Conservation (phyloP, 2,113 vertebrate species). For the Saimiri boliviensis region DNA sequence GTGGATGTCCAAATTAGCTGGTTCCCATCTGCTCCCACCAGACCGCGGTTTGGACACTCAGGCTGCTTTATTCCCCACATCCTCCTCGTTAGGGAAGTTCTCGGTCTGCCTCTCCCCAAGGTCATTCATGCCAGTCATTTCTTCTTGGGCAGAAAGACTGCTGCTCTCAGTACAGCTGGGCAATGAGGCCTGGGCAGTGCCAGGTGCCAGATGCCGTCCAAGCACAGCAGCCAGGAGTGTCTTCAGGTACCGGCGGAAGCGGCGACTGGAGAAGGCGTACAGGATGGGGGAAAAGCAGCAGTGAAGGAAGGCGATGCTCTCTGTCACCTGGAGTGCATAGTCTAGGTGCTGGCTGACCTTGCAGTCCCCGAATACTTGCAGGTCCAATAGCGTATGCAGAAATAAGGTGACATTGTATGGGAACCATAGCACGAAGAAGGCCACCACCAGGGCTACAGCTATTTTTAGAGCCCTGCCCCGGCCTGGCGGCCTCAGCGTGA, state of each 20-base stretch:
- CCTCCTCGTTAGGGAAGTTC: neutral
- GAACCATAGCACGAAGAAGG: slow-evolving; percentile 87
- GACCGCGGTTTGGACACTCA: neutral
- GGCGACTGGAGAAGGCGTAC: slow-evolving; percentile 82
- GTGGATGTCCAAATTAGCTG: neutral
- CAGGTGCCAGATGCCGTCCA: neutral
- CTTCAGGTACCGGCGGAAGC: slow-evolving; percentile 75
- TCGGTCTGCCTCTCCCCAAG: neutral
- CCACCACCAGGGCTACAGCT: slow-evolving; percentile 73
- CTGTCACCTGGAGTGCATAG: slow-evolving; percentile 84
- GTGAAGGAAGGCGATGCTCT: slow-evolving; percentile 86
- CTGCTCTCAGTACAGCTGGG: slow-evolving; percentile 62
- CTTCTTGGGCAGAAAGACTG: slow-evolving; percentile 42
- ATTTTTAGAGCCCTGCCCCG: slow-evolving; percentile 74
- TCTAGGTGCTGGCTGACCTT: slow-evolving; percentile 79
- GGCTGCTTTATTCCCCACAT: rapidly evolving
- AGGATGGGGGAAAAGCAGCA: slow-evolving; percentile 85
- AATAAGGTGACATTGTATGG: slow-evolving; percentile 85
- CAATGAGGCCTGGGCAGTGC: slow-evolving; percentile 32
- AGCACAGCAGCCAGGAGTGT: slow-evolving; percentile 50
- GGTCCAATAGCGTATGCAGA: slow-evolving; percentile 83
- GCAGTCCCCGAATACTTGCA: slow-evolving; percentile 80
- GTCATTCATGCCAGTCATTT: slow-evolving; percentile 60
- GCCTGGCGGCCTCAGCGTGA: slow-evolving; percentile 39
- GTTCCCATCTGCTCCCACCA: neutral